Evolutionary conservation across 2,797 vertebrate species (phyloP).

Genomic region (Alfaro cultratus): DNA sequence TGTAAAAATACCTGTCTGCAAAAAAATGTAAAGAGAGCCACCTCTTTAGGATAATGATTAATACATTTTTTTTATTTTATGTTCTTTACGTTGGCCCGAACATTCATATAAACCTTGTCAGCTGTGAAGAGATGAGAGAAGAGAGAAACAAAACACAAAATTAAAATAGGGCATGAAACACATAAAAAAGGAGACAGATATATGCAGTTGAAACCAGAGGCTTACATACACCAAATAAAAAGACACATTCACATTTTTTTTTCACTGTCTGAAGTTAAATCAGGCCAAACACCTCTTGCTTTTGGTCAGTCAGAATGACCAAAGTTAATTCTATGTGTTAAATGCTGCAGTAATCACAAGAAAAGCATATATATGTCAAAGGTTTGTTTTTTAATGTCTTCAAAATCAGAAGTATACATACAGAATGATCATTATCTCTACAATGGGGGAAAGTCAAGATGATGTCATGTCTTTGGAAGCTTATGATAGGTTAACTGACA

Average conservation of each 20-base stretch:
- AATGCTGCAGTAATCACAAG: background rate
- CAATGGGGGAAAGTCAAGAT: background rate
- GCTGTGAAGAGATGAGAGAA: conserved; percentile 65
- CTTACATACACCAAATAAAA: background rate
- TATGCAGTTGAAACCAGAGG: background rate
- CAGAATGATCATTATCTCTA: background rate
- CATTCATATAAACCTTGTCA: conserved; percentile 82
- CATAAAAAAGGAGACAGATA: background rate
- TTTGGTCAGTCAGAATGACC: background rate
- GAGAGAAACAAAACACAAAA: background rate
- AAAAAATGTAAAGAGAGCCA: background rate
- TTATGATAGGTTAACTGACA: background rate
- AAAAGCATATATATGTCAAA: background rate
- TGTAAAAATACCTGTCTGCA: background rate
- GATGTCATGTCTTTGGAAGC: background rate
- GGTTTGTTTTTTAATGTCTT: background rate
- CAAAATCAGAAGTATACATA: background rate
- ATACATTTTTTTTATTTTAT: conserved; percentile 9
- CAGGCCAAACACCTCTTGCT: background rate
- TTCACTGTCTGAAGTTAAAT: background rate
- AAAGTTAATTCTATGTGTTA: background rate
- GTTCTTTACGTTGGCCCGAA: conserved; percentile 73
- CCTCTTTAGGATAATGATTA: background rate
- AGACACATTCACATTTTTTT: too few species aligned
- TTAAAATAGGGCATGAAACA: background rate